These are phyloP conservation scores for Drosophila santomea DNA, from an alignment of 1,140 invertebrate species.

Conservation along the genomic window DNA sequence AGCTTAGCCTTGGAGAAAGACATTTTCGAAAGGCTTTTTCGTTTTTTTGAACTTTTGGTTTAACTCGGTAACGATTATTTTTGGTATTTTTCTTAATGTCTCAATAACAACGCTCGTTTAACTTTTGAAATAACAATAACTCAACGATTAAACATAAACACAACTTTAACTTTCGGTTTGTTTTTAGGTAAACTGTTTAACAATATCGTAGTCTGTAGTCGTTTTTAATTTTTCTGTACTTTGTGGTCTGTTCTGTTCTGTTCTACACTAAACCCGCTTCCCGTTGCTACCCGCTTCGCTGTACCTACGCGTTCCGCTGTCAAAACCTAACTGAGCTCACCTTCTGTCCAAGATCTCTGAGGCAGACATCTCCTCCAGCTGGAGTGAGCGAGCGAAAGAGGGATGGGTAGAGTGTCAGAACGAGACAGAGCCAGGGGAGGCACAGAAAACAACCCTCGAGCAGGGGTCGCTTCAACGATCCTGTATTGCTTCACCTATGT, in stretches of 20 bases:
- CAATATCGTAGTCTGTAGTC: constrained; percentile 46
- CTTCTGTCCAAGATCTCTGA: constrained; percentile 40
- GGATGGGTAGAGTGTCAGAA: not conserved
- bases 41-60: not conserved
- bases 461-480: constrained; percentile 12
- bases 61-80: constrained; percentile 19
- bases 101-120: constrained; percentile 42
- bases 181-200: constrained; percentile 44
- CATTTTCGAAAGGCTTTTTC: constrained; percentile 40
- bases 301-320: constrained; percentile 80
- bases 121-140: constrained; percentile 67
- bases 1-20: constrained; percentile 84
- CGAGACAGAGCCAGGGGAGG: not conserved
- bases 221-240: constrained; percentile 64
- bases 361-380: constrained; percentile 34
- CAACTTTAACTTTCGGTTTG: constrained; percentile 53
- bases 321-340: constrained; percentile 78
- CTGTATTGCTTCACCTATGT: constrained; percentile 12
- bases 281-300: constrained; percentile 62
- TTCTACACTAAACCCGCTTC: constrained; percentile 42
- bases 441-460: constrained; percentile 58
- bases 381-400: not conserved
- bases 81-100: constrained; percentile 28
- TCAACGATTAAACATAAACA: constrained; percentile 67
- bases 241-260: constrained; percentile 42